These are phyloP conservation scores for Selenia dentaria DNA, from an alignment of 2,888 invertebrate species.

Conservation along the genomic window DNA sequence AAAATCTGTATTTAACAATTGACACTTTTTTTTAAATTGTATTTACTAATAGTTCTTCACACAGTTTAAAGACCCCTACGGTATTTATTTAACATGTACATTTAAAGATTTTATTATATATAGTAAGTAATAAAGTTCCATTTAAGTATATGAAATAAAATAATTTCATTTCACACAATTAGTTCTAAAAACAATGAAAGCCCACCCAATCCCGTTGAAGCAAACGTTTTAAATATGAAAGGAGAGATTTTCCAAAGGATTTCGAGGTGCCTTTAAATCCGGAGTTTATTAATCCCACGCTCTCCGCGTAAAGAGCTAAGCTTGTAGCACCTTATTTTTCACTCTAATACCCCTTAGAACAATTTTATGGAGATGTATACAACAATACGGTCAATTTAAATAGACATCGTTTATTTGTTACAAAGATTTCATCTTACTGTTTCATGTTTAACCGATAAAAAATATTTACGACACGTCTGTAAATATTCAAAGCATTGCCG, in stretches of 20 bases:
- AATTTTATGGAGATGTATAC: constrained; percentile 10
- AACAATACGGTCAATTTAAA: background rate
- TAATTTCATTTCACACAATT: too few relatives aligned
- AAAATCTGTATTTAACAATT: too few relatives aligned
- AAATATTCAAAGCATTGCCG: constrained; percentile 41
- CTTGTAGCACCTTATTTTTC: constrained; percentile 35
- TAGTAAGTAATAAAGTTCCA: too few relatives aligned
- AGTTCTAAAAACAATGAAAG: too few relatives aligned
- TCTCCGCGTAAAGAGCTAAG: constrained; percentile 38
- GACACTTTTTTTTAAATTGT: too few relatives aligned
- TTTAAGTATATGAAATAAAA: too few relatives aligned
- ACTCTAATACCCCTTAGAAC: constrained; percentile 31
- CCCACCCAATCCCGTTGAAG: background rate
- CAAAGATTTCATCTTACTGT: constrained; percentile 21
- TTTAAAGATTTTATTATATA: too few relatives aligned
- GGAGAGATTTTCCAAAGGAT: constrained; percentile 51
- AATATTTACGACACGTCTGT: constrained; percentile 33
- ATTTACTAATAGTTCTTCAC: too few relatives aligned
- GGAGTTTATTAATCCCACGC: constrained; percentile 52
- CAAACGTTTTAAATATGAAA: background rate
- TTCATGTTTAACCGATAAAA: constrained; percentile 20
- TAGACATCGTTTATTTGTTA: constrained; percentile 14
- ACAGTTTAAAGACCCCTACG: too few relatives aligned
- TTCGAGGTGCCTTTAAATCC: constrained; percentile 42
- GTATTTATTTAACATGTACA: too few relatives aligned